Evolutionary conservation across 2,888 invertebrate genomes (phyloP), one percentile per base, ranked within the genome.

Genomic region (Agonopterix heracliana): DNA sequence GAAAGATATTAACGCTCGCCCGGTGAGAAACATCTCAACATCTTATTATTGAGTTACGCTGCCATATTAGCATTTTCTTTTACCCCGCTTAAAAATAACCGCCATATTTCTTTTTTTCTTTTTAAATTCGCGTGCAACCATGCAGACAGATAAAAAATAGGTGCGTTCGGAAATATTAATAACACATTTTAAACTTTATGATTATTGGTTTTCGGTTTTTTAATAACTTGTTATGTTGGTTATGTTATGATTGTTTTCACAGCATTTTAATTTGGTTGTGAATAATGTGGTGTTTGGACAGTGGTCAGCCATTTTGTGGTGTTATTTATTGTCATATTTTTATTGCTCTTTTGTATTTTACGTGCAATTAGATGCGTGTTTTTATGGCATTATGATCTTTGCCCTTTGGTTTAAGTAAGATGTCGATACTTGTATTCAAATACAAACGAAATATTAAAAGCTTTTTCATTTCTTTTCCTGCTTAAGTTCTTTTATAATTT

Each of bases 21-120:
- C 45, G 50, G 51, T 48, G 53, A 51, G 26, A 51, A 45, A 43
- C 47, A 43, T 35, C 48, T 51, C 41, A 52, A 51, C 54, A 51
- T 53, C 51, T 56, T 53, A 53, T 54, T 54, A 56, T 45, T 47
- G 14, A 48, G 17, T 36, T 34, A 38, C 40, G 48, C 51, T 50
- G 55, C 49, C 59, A 57, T 60, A 67, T 68, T 68, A 68, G 52
- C 51, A 46, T 68, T 64, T 62, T 60, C 55, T 66, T 68, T 60
- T 56, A 59, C 50, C 48, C 48, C 49, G 48, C 54, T 46, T 48
- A 43, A 51, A 41, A 50, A 46, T 49, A 38, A 41, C 44, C 46
- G 41, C 53, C 49, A 51, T 49, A 46, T 53, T 51, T 50, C 38
- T 53, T 51, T 50, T 41, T 54, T 48, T 54, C 47, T 52, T 56